phyloP scores from a whole-genome alignment of 2,113 vertebrate species.

The Misgurnus mizolepis region DNA sequence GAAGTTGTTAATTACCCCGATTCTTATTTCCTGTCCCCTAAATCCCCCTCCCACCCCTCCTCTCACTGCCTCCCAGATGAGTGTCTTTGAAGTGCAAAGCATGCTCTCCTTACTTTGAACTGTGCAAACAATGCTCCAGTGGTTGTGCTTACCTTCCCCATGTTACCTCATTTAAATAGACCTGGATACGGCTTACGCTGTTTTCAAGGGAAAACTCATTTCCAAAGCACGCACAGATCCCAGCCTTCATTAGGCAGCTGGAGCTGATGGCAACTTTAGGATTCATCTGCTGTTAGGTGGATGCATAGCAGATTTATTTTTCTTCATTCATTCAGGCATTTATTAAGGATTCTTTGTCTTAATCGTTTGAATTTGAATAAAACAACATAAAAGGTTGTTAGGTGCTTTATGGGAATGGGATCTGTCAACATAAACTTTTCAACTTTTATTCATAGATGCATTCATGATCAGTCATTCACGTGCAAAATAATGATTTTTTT shows the following conservation, averaged over 20 bases:
- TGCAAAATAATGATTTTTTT: no score
- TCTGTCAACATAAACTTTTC: no score
- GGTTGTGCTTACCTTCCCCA: conserved; percentile 81
- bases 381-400: neutral
- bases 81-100: conserved; percentile 87
- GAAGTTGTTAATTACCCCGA: conserved; percentile 87
- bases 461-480: no score
- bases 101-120: conserved; percentile 86
- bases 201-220: conserved; percentile 80
- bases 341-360: neutral
- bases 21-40: conserved; percentile 83
- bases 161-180: conserved; percentile 85
- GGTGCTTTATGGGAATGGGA: neutral
- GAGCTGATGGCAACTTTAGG: conserved; percentile 67
- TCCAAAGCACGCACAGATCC: conserved; percentile 73
- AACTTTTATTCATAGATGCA: no score
- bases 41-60: conserved; percentile 64
- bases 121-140: conserved; percentile 84
- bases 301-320: neutral
- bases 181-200: conserved; percentile 75
- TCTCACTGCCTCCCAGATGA: conserved; percentile 81
- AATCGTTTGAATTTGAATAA: neutral
- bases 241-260: conserved; percentile 78
- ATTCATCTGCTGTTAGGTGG: conserved; percentile 33
- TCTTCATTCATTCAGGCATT: neutral